Base-by-base conservation (phyloP, 1,140 invertebrate species). In the Ditylenchus dipsaci region DNA sequence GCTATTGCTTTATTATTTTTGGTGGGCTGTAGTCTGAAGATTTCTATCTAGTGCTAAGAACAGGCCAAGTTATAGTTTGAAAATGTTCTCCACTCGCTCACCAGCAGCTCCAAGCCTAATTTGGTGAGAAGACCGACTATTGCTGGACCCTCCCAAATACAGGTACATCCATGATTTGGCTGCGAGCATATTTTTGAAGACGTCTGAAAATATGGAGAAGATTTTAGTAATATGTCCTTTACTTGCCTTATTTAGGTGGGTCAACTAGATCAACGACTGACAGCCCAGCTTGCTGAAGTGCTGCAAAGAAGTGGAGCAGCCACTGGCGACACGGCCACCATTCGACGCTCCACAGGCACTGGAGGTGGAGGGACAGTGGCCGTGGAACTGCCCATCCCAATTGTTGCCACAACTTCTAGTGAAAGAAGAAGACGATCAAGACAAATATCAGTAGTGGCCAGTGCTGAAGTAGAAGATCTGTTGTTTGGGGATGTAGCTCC, bases 181-280 rank as follows among this genome's bases (percentile, higher is more conserved):
- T 33, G 19, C 30, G 33, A 23, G 47, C 42, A 26, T 61, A 15
- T 58, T 62, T 56, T 56, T 63, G n/a, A 38, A 38, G 33, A 38
- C 33, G 33, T 5, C 33, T 38, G 11, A 38, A n/a, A n/a, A n/a
- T n/a, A n/a, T n/a, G n/a, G n/a, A n/a, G n/a, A n/a, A 38, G n/a
- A 64, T 29, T 42, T 47, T 29, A 26, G 23, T 26, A 19, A 33
- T 17, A 17, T 56, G 21, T 29, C 53, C 21, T 15, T 63, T 17
- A 77, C 53, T 62, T 65, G 42, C 33, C 76, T 66, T 27, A 47
- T 73, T 29, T 68, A 77, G 59, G 63, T 73, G 21, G 57, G 65
- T 57, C 64, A 67, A 42, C 47, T 71, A 15, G 69, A 71, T 29
- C 65, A 59, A 58, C 47, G 65, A 27, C 67, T 74, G 21, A 71